These are phyloP conservation scores for Chaetura pelagica DNA, from an alignment of 2,113 vertebrate genomes.

Conservation along the genomic window DNA sequence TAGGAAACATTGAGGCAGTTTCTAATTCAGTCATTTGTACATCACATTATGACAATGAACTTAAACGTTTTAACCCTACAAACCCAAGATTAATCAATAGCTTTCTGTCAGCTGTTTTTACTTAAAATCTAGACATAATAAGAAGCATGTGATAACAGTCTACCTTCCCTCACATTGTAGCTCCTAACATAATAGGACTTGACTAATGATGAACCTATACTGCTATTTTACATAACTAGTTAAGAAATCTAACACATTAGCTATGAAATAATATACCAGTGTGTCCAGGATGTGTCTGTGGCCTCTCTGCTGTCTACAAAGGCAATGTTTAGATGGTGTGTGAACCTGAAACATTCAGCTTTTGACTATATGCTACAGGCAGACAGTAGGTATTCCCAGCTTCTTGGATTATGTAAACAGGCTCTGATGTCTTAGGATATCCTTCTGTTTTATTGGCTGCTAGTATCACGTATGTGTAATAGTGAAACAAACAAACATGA, in stretches of 20 bases:
- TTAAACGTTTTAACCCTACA: background rate
- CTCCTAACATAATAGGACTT: background rate
- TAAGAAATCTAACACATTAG: background rate
- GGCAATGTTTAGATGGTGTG: background rate
- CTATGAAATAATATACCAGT: background rate
- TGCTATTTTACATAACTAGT: background rate
- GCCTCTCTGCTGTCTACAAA: background rate
- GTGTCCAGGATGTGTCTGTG: background rate
- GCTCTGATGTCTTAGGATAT: background rate
- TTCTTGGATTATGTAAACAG: background rate
- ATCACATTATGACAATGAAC: background rate
- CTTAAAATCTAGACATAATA: background rate
- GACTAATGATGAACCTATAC: background rate
- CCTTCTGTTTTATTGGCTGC: background rate
- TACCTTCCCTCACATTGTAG: background rate
- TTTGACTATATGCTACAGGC: background rate
- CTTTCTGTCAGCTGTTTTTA: background rate
- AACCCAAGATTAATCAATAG: background rate
- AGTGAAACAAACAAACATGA: background rate
- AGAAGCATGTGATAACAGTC: background rate
- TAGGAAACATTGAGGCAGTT: background rate
- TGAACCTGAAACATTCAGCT: background rate
- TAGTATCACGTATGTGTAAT: background rate
- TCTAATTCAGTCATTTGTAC: background rate
- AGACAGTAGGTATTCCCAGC: background rate